Evolutionary conservation across 2,888 invertebrate species (phyloP), one percentile per base, ranked within the genome.

Genomic region (Noctua janthina): DNA sequence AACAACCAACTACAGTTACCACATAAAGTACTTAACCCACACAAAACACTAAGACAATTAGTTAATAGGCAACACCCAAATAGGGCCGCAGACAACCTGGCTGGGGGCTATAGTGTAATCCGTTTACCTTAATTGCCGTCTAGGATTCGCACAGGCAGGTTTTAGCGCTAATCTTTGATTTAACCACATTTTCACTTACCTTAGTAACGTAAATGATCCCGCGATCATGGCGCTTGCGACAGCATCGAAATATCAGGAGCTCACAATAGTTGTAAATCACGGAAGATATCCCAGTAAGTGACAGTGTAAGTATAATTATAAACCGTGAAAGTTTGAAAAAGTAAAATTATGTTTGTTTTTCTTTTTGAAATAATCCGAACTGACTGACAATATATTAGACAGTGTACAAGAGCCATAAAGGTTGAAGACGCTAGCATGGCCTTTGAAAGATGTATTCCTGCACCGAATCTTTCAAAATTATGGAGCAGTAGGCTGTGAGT

Each of bases 21-120:
- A 10, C 51, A 39, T 23, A 69, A 23, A 62, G 7, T 43, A 46
- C 35, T 68, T 35, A 79, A 51, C 74, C 43, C n/a, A 62, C 59
- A 74, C 39, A 35, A 51, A 74, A 20, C n/a, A 62, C n/a, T 81
- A 81, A 81, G 54, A 80, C 80, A 80, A 81, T 81, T 81, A 81
- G 81, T 70, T 75, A 76, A 62, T 64, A 81, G 74, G 68, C 64
- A 29, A 39, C 62, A 49, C 75, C 62, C 51, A 23, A 69, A 80
- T 15, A 23, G 62, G 62, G 69, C 80, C 54, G 62, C 80, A 54
- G 76, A 64, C 46, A 39, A 76, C 46, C 69, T 39, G 69, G 10
- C 68, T 62, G 7, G 29, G n/a, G 51, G 74, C 54, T 49, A 64
- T 54, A 81, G 23, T 46, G 54, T 81, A 81, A 81, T 81, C 69